Evolutionary conservation across 2,113 vertebrate genomes (phyloP), one percentile per base, ranked within the genome.

Genomic region (Aspidoscelis tigris): DNA sequence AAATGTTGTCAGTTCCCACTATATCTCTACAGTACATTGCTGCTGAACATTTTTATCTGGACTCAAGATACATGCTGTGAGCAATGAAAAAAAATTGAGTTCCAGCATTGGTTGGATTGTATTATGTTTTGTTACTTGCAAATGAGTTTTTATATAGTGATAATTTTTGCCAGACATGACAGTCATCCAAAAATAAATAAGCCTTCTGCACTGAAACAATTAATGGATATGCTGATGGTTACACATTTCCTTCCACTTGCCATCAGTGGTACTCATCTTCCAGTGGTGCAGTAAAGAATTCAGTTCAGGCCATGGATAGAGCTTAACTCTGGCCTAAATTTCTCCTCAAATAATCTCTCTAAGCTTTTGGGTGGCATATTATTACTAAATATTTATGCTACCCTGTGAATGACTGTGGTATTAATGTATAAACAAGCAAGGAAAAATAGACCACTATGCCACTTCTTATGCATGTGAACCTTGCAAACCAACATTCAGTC

Each of bases 1-100:
- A 83, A 18, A 71, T 47, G 74, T 11, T 83, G 61, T 76, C 82
- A 66, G 85, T 82, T 93, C 74, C 41, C 82, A 85, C 84, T 84
- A 66, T 65, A 41, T 70, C 73, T 50, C 85, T 88, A 80, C 18
- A 11, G 9, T 22, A 71, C 69, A 78, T 26, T 72, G 79, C 11
- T 8, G 14, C 22, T 18, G 10, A 10, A 39, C 43, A 50, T 72
- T 2, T 71, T 61, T 47, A 47, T 61, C 71, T 71, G 22, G 64
- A 55, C 22, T 20, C 33, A 69, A 55, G 50, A 76, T 69, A 43
- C 50, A 44, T 21, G 12, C 16, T 26, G 69, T 2, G 43, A 47
- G 24, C 78, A 73, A 61, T 4, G 24, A n/a, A 55, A n/a, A 33
- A 39, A 26, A 11, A 22, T 61, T 61, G 1, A 61, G 18, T 61